These are phyloP conservation scores for Siphamia tubifer DNA, from an alignment of 2,113 vertebrate species.

Conservation along the genomic window DNA sequence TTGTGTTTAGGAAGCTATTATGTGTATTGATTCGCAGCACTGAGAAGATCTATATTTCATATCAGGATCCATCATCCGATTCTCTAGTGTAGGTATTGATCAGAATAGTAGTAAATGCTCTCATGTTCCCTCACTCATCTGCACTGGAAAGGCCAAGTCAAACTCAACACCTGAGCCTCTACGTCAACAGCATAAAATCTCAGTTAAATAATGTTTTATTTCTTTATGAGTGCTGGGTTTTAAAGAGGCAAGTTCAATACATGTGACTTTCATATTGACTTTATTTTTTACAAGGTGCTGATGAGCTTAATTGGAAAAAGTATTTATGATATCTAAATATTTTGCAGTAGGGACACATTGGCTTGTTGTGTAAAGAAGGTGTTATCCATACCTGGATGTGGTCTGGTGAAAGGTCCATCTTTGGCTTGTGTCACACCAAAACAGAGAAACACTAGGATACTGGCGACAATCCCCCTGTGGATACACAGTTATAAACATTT, in stretches of 20 bases:
- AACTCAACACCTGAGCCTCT: background rate
- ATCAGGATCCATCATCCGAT: background rate
- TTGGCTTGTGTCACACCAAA: conserved; percentile 99
- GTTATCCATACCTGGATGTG: conserved; percentile 90
- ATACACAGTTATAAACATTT: conserved; percentile 32
- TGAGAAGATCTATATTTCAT: conserved; percentile 5
- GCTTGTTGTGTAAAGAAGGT: background rate
- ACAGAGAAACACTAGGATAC: conserved; percentile 97
- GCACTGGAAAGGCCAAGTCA: background rate
- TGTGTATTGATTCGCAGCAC: conserved; percentile 5
- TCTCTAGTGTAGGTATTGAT: conserved; percentile 12
- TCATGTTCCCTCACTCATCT: background rate
- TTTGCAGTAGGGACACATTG: too few relatives aligned
- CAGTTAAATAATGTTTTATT: background rate
- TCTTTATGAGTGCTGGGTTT: too few relatives aligned
- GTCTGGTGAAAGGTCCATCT: conserved; percentile 96
- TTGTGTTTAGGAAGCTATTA: background rate
- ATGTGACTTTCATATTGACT: background rate
- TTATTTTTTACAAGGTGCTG: too few relatives aligned
- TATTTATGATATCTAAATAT: too few relatives aligned
- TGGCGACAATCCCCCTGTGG: conserved; percentile 94
- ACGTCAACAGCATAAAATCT: background rate
- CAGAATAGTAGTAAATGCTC: background rate
- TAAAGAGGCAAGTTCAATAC: too few relatives aligned
- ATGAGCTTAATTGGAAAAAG: too few relatives aligned